Evolutionary conservation across 2,888 invertebrate species (phyloP), one percentile per base, ranked within the genome.

Genomic region (Hyles lineata): DNA sequence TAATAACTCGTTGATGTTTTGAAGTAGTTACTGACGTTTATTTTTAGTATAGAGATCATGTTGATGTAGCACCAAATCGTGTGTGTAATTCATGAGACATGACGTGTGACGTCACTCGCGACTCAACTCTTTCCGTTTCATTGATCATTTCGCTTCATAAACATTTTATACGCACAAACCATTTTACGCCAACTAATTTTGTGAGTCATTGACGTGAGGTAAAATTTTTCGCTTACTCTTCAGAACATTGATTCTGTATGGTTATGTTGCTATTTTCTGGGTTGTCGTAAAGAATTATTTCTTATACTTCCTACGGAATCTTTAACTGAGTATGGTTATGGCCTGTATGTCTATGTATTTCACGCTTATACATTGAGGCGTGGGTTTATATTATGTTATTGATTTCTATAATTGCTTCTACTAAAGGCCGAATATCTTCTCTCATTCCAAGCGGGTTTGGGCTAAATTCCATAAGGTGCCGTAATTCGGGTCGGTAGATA

Each of bases 11-110:
- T 55, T 1, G n/a, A 55, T 43, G 43, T 43, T 43, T 43, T 43
- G 43, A 43, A 55, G 55, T 7, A 7, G n/a, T 55, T 17, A n/a
- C 7, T 55, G 32, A 19, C 5, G 19, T 6, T 25, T 61, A 19
- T 29, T 29, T 61, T 61, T 61, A 61, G 61, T 61, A 3, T 17
- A 25, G 29, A 61, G 19, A 61, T 61, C 79, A 78, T 77, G 78
- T 76, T 23, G 58, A 72, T 21, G 73, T 73, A 61, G 29, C 25
- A 61, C 61, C 58, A 76, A 58, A 75, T 78, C 80, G 75, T 79
- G 75, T 78, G 80, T 77, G 76, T 75, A 74, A 58, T 61, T 21
- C 62, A 32, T 55, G 70, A 62, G 63, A 61, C 71, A 60, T 61
- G 67, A 29, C 71, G 61, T 71, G 55, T 69, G 72, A 69, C 72